phyloP scores from a whole-genome alignment of 2,797 vertebrate genomes.

The Microcaecilia unicolor region DNA sequence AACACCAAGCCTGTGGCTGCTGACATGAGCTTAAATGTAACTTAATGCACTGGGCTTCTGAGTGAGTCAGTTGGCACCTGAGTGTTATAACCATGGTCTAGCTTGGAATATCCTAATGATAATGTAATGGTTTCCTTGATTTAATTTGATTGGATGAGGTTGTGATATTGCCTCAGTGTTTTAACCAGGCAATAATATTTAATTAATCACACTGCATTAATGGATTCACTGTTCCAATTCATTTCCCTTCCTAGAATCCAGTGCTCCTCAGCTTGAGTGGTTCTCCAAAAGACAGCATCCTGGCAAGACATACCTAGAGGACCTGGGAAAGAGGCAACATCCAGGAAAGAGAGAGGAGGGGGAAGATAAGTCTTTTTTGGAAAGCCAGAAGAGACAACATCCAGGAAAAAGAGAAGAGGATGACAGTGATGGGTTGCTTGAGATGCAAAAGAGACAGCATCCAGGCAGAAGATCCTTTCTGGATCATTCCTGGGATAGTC shows the following conservation, averaged over 20 bases:
- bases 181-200: too few species aligned
- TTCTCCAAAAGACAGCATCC: conserved; percentile 76
- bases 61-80: too few species aligned
- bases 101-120: too few species aligned
- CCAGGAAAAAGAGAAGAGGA: conserved; percentile 68
- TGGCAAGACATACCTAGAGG: conserved; percentile 48
- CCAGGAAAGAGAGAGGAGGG: conserved; percentile 34
- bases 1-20: too few species aligned
- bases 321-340: conserved; percentile 44
- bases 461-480: conserved; percentile 57
- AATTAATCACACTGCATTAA: too few species aligned
- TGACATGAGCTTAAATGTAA: too few species aligned
- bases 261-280: conserved; percentile 46
- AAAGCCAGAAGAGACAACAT: conserved; percentile 60
- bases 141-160: too few species aligned
- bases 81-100: too few species aligned
- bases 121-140: too few species aligned
- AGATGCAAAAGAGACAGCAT: conserved; percentile 68
- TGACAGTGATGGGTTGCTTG: conserved; percentile 22
- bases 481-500: conserved; percentile 40
- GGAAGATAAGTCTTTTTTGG: conserved; percentile 26
- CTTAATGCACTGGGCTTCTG: too few species aligned
- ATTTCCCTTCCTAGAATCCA: conserved; percentile 46
- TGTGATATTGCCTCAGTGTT: too few species aligned
- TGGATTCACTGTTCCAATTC: too few species aligned